Base-by-base conservation (phyloP, 2,888 invertebrate genomes). In the Andrena hattorfiana region DNA sequence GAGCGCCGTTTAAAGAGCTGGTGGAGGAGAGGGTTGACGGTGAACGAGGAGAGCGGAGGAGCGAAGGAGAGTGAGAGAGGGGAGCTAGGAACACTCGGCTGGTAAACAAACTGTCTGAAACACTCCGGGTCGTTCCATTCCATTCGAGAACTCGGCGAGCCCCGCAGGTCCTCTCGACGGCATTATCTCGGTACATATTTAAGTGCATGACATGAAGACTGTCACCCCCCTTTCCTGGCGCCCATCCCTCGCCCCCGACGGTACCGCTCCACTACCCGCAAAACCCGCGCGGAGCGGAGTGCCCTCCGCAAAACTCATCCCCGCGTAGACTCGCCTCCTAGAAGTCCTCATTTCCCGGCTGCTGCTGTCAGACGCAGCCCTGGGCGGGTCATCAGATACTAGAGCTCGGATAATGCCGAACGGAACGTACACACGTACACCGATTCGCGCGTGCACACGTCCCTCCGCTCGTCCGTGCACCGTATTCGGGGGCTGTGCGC, bases 31-130 rank as follows among this genome's bases (percentile, higher is more conserved):
- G 74, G 82, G 77, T 86, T 72, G 85, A 79, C 67, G 76, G 66
- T 69, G 59, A 32, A 54, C 71, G 81, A 48, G 64, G 49, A 28
- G 32, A 54, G 62, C 64, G 64, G 23, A 20, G 48, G 81, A 68
- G 56, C 49, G 59, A 10, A 72, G 66, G 75, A 59, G 78, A 74
- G 59, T 51, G 23, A 80, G 73, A 72, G 83, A 86, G 82, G 81
- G 74, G 82, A 88, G 87, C 75, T 82, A 81, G 86, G 84, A 84
- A 86, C 87, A 87, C 89, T 90, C 85, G 89, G 88, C 83, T 87
- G 90, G 92, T 91, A 93, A 93, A 93, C 93, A 93, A 92, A 93
- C 93, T 93, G 93, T 93, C 93, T 91, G 91, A 92, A 93, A 92
- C 93, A 93, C 91, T 91, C 92, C 88, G 89, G 86, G 87, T 87